Evolutionary conservation across 2,113 vertebrate species (phyloP).

Genomic region (Labeo catla): DNA sequence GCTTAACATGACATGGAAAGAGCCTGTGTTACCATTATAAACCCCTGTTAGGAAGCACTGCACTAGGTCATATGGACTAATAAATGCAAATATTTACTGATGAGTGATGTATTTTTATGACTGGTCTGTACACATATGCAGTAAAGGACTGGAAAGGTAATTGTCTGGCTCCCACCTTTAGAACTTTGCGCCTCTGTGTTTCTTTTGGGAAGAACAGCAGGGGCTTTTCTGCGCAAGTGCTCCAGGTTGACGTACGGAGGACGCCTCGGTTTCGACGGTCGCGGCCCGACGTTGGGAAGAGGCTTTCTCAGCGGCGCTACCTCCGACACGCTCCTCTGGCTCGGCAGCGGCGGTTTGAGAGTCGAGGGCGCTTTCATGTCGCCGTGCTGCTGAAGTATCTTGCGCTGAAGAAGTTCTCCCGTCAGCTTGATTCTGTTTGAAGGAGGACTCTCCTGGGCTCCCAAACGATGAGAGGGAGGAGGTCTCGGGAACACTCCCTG

Average conservation of each 20-base stretch:
- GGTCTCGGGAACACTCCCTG: constrained; percentile 53
- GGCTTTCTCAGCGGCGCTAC: constrained; percentile 73
- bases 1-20: background rate
- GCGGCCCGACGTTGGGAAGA: constrained; percentile 66
- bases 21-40: background rate
- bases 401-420: constrained; percentile 69
- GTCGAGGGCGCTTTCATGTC: background rate
- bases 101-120: background rate
- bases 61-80: background rate
- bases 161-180: constrained; percentile 59
- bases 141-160: background rate
- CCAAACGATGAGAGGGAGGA: constrained; percentile 47
- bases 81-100: constrained; percentile 13
- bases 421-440: constrained; percentile 60
- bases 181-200: background rate
- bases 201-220: background rate
- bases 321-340: constrained; percentile 57
- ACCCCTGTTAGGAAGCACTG: background rate
- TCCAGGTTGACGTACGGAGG: constrained; percentile 77
- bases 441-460: constrained; percentile 36
- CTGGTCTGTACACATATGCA: background rate
- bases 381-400: constrained; percentile 65
- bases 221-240: constrained; percentile 51
- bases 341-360: constrained; percentile 24
- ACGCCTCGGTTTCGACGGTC: constrained; percentile 77